Conservation (phyloP, 2,888 invertebrate genomes). For the Protodeltote pygarga region DNA sequence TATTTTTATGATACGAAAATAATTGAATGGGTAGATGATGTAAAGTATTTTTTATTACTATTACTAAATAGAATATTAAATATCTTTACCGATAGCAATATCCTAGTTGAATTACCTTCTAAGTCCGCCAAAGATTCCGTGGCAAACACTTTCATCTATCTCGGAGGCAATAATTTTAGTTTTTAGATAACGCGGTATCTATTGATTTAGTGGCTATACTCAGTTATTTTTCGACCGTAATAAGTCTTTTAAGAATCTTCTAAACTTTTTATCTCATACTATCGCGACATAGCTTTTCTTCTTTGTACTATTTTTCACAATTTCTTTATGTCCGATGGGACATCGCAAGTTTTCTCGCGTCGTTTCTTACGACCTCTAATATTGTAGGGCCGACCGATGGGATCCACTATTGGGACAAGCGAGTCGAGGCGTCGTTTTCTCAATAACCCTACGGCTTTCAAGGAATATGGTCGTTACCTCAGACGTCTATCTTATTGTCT, state of each 20-base stretch:
- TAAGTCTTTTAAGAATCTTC: conserved; percentile 46
- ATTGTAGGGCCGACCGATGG: conserved; percentile 53
- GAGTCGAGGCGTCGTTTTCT: conserved; percentile 53
- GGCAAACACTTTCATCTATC: conserved; percentile 53
- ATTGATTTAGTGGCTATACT: conserved; percentile 55
- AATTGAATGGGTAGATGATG: not conserved
- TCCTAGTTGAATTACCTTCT: conserved; percentile 16
- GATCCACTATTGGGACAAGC: conserved; percentile 50
- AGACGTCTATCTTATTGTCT: conserved; percentile 58
- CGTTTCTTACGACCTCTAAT: conserved; percentile 53
- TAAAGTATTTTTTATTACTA: too few species aligned
- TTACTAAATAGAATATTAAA: too few species aligned
- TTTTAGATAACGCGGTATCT: conserved; percentile 55
- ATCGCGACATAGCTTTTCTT: conserved; percentile 13
- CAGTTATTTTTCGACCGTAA: conserved; percentile 55
- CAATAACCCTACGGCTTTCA: conserved; percentile 49
- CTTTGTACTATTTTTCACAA: conserved; percentile 24
- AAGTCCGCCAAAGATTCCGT: conserved; percentile 30
- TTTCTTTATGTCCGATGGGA: conserved; percentile 21
- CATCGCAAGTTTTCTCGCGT: conserved; percentile 36
- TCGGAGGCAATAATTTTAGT: conserved; percentile 52
- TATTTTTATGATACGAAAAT: too few species aligned
- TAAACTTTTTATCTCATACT: conserved; percentile 30
- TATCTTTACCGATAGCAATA: too few species aligned
- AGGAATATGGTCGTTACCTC: conserved; percentile 55